Evolutionary conservation across 2,113 vertebrate species (phyloP), one percentile per base, ranked within the genome.

Genomic region (Poicephalus meyeri): DNA sequence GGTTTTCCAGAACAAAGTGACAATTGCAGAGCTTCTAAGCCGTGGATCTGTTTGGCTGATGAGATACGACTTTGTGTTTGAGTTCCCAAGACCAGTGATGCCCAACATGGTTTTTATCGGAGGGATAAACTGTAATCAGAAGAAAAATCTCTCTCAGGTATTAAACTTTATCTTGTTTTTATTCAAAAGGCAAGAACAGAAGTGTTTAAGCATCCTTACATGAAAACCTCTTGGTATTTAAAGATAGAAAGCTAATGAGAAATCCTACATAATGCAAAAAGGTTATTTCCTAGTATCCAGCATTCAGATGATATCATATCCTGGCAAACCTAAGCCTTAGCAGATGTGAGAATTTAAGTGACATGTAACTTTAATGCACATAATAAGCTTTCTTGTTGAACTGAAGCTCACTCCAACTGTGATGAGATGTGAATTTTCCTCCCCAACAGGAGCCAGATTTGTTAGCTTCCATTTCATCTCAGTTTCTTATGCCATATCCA

Each of bases 51-150:
- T 99, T 80, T 99, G 98, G 99, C 98, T 99, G n/a, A 72, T 99
- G 81, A 97, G 98, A 93, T 95, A 94, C 1, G 99, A 99, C 85
- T 99, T 99, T 92, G 93, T 94, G 20, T 96, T 99, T 18, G 98
- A 99, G 21, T 98, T 97, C 86, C 99, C 98, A 0, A 98, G 29
- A 77, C 98, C 99, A 1, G 25, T 98, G 65, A 98, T 99, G 99
- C 99, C 99, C 74, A 99, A 99, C 91, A 97, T 98, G 97, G 47
- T 98, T 84, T 97, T 97, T 4, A 98, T 97, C 0, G 97, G 97
- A 12, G 98, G 98, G 4, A 97, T 98, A 70, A 97, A 96, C 76
- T 98, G 98, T 55, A 26, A 18, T 5, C 29, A 64, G 64, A 63
- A 33, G 64, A 90, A 96, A 37, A 92, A 78, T 2, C 72, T 97